A percentile compares a stretch with the other conserved stretches of the same genome.
Conservation (phyloP, 2,888 invertebrate genomes). For the Cotesia congregata region DNA sequence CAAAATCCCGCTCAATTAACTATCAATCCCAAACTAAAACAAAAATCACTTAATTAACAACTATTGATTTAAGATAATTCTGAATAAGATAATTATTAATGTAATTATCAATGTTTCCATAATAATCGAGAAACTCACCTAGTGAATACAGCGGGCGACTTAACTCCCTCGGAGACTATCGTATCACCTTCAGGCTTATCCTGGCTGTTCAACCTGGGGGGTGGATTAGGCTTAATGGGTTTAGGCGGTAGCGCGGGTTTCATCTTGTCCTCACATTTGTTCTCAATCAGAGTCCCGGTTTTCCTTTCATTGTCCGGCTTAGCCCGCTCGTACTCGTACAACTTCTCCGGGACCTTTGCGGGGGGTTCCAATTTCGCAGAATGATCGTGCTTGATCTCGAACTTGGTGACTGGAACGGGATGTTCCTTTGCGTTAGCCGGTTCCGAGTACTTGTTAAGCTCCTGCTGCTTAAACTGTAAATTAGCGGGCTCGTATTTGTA, state of each 20-base stretch:
- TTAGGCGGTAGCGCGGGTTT: constrained; percentile 89
- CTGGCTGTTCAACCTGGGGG: constrained; percentile 64
- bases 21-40: background rate
- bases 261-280: constrained; percentile 64
- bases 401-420: constrained; percentile 44
- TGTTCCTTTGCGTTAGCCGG: constrained; percentile 43
- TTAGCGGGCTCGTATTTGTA: constrained; percentile 53
- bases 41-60: background rate
- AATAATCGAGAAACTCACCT: constrained; percentile 11
- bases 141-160: constrained; percentile 23
- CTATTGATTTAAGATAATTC: background rate
- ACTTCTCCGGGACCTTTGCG: constrained; percentile 58
- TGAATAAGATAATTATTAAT: background rate
- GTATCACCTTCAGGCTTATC: constrained; percentile 62
- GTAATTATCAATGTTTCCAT: background rate
- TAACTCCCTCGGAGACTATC: constrained; percentile 18
- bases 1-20: background rate
- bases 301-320: constrained; percentile 58
- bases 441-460: constrained; percentile 48
- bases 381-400: constrained; percentile 59
- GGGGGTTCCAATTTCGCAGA: constrained; percentile 61
- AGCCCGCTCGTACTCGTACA: constrained; percentile 62
- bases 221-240: constrained; percentile 73
- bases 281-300: constrained; percentile 52
- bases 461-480: constrained; percentile 52